Percentiles rank a stretch among this genome's conserved stretches.
Conservation (phyloP, 2,113 vertebrate genomes). For the Aramus guarauna region DNA sequence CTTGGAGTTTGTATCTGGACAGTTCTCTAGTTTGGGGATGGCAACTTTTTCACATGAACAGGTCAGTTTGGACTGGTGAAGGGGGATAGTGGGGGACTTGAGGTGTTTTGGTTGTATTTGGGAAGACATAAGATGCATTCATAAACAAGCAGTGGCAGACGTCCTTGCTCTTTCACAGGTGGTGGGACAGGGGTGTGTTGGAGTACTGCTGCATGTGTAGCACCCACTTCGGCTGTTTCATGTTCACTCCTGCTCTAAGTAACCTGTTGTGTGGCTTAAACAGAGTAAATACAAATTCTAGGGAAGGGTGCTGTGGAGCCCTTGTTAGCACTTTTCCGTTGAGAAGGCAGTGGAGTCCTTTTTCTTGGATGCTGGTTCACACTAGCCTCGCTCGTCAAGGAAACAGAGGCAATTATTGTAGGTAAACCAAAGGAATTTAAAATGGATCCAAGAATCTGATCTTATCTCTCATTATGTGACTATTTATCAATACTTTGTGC, state of each 20-base stretch:
- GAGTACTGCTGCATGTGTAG: neutral
- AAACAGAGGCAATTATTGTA: neutral
- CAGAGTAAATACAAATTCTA: neutral
- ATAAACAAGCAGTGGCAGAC: neutral
- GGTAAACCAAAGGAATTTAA: constrained; percentile 10
- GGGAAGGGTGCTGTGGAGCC: neutral
- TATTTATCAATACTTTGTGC: constrained; percentile 10
- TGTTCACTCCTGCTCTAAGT: neutral
- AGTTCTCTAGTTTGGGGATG: neutral
- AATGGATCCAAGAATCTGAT: constrained; percentile 14
- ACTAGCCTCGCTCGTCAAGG: neutral
- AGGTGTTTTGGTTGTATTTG: neutral
- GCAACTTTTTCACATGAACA: neutral
- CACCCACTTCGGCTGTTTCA: neutral
- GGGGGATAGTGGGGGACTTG: neutral
- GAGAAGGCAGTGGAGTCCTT: neutral
- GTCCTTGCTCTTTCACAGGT: neutral
- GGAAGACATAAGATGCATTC: neutral
- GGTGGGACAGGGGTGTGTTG: neutral
- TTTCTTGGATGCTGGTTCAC: neutral
- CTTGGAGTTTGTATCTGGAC: neutral
- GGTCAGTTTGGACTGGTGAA: neutral
- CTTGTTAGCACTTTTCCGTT: neutral
- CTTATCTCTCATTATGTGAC: constrained; percentile 29
- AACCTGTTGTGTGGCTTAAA: neutral